Percentiles rank a stretch among this genome's conserved stretches.
Evolutionary conservation across 23 tunicate species (phyloP).

Genomic region (Diplosoma virens): DNA sequence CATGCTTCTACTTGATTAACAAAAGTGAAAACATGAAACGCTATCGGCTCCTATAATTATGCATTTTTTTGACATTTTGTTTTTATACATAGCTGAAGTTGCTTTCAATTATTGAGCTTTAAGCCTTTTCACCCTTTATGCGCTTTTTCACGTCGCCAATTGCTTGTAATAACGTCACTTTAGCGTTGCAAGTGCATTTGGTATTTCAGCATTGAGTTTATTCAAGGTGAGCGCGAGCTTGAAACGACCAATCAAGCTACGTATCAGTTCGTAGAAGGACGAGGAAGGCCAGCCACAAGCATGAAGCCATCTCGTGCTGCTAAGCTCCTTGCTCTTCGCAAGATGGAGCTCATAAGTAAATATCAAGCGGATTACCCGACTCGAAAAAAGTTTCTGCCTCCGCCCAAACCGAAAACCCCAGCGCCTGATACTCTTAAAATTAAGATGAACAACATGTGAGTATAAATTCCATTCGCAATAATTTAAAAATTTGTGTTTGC

Average conservation of each 20-base stretch:
- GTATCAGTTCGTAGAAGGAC: constrained; percentile 33
- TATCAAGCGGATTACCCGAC: constrained; percentile 75
- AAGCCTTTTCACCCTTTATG: no score
- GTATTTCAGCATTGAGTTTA: background rate
- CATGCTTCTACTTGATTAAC: no score
- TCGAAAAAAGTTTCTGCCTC: constrained; percentile 36
- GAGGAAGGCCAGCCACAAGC: background rate
- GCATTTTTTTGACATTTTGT: no score
- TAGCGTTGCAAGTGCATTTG: no score
- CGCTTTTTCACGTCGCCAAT: no score
- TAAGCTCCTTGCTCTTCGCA: constrained; percentile 35
- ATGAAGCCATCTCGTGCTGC: constrained; percentile 9
- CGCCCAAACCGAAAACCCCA: constrained; percentile 71
- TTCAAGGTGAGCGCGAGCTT: constrained; percentile 54
- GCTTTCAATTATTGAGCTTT: no score
- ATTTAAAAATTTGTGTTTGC: background rate
- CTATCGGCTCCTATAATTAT: no score
- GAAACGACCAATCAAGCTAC: constrained; percentile 63
- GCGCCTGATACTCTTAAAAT: constrained; percentile 91
- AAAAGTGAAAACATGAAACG: no score
- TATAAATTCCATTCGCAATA: background rate
- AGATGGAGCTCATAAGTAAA: constrained; percentile 68
- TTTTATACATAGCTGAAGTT: no score
- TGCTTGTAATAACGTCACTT: no score
- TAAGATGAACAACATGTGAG: constrained; percentile 74